Conservation (phyloP, 2,113 vertebrate genomes). For the Phalacrocorax brasilianus region DNA sequence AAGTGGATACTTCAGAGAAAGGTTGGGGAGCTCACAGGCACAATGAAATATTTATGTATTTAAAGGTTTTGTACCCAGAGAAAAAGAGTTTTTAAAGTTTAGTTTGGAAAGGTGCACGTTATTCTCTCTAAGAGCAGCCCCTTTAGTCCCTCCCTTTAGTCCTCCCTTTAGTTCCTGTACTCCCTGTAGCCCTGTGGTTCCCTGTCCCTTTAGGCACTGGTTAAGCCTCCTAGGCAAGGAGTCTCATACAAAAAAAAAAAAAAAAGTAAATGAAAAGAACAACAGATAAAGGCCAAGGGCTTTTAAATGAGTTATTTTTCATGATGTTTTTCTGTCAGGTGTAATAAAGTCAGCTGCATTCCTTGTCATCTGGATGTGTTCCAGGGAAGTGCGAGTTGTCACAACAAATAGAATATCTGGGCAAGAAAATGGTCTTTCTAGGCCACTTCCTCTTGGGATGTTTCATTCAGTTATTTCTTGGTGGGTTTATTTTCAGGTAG, state of each 20-base stretch:
- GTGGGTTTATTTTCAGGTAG: not conserved
- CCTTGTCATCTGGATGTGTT: constrained; percentile 14
- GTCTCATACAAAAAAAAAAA: not conserved
- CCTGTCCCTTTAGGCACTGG: not conserved
- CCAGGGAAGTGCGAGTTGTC: constrained; percentile 40
- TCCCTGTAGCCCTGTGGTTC: not conserved
- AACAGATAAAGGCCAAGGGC: constrained; percentile 14
- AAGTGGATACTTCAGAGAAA: not conserved
- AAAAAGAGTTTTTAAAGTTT: not conserved
- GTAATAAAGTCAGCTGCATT: constrained; percentile 25
- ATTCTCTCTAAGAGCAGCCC: not conserved
- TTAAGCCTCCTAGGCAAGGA: not conserved
- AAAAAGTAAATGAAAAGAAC: not conserved
- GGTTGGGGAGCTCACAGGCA: not conserved
- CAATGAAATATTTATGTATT: not conserved
- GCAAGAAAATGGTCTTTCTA: constrained; percentile 8
- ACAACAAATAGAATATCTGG: constrained; percentile 30
- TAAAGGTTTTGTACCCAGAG: not conserved
- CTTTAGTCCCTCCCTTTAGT: not conserved
- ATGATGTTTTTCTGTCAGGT: constrained; percentile 36
- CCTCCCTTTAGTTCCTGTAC: not conserved
- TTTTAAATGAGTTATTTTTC: constrained; percentile 39
- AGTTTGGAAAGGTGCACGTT: not conserved
- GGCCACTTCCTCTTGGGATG: not conserved
- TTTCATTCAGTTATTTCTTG: not conserved